These are phyloP conservation scores for Nilaparvata lugens DNA, from an alignment of 1,140 invertebrate genomes.

Conservation along the genomic window DNA sequence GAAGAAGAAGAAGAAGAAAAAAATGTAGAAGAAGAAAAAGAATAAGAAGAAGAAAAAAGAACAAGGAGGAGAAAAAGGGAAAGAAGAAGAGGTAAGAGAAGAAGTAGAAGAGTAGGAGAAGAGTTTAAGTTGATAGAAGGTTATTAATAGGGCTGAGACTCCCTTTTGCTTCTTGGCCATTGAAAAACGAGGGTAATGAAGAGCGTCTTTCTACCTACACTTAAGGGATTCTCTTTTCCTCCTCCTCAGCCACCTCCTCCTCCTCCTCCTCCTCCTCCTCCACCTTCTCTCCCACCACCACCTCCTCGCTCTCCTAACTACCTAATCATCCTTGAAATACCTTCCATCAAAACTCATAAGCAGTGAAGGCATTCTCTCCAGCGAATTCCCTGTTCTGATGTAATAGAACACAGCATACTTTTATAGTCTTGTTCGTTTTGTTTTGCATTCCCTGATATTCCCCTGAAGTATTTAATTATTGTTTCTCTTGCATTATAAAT, in stretches of 20 bases:
- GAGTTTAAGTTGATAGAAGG: neutral
- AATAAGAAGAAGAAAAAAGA: neutral
- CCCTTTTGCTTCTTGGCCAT: neutral
- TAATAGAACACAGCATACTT: too few relatives aligned
- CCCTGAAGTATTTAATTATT: too few relatives aligned
- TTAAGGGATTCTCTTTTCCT: neutral
- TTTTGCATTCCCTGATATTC: too few relatives aligned
- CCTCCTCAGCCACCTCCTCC: too few relatives aligned
- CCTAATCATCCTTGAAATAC: too few relatives aligned
- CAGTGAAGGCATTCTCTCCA: too few relatives aligned
- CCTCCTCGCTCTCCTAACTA: too few relatives aligned
- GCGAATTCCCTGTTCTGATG: too few relatives aligned
- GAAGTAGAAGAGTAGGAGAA: neutral
- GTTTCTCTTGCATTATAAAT: too few relatives aligned
- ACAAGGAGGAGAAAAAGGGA: neutral
- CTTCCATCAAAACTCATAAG: too few relatives aligned
- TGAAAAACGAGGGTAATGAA: neutral
- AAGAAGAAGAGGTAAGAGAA: neutral
- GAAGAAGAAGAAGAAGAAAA: neutral
- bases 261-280: too few relatives aligned
- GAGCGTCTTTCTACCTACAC: neutral
- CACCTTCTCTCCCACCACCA: neutral
- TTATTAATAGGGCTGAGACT: neutral
- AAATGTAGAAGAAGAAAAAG: neutral
- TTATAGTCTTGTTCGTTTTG: too few relatives aligned